Evolutionary conservation across 2,797 vertebrate genomes (phyloP), one percentile per base, ranked within the genome.

Genomic region (Neostethus bicornis): DNA sequence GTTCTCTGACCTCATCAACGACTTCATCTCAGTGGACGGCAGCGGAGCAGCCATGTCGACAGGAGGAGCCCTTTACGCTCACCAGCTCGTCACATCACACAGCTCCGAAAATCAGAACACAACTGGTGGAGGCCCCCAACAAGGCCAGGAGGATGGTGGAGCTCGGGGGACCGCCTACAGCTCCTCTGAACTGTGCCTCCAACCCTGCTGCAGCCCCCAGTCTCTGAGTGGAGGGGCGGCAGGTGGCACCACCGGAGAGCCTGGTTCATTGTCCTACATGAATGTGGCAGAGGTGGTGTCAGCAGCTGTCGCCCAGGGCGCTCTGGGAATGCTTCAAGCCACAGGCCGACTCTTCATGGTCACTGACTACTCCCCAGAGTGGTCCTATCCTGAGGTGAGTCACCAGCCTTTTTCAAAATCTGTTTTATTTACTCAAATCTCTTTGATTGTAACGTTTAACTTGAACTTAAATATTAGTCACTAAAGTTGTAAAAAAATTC

Each of bases 1-100:
- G 90, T 99, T 99, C 85, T 99, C 97, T 5, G 97, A 99, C 91
- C 95, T 99, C 86, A 99, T 99, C 72, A 99, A 97, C 1, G 97
- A 99, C 83, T 99, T 99, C 87, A 99, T 99, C 87, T 96, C 97
- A 0, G 97, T 98, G 77, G 97, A 99, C 61, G 94, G 95, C 56
- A 94, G 94, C 49, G 88, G 93, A 62, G 83, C 93, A 13, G 56
- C 94, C 48, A 93, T 98, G 84, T 86, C 91, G 17, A 81, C 87
- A 13, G 87, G 93, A 38, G 92, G 93, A 53, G 82, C 94, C 34
- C 90, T 98, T 9, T 99, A 99, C 2, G 91, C 95, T 51, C 97
- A 98, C 85, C 97, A 97, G 90, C 92, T 99, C 52, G 96, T 97
- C 81, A 71, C 89, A 12, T 81, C 90, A 12, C 87, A 89, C 52